Conservation (phyloP, 2,113 vertebrate species). For the Telmatochromis sp. region DNA sequence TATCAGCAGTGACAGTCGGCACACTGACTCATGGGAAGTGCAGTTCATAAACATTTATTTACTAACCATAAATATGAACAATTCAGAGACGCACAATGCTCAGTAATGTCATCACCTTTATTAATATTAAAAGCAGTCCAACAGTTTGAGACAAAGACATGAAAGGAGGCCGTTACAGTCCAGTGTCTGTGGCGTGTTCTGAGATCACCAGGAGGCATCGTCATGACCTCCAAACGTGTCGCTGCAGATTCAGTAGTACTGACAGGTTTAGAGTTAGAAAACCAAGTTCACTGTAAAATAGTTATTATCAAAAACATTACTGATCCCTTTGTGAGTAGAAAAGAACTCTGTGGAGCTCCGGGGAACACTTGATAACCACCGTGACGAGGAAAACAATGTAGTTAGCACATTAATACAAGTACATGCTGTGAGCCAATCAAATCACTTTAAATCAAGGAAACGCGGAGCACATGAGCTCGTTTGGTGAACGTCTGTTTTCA, state of each 20-base stretch:
- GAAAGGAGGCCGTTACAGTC: conserved; percentile 45
- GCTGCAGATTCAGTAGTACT: background rate
- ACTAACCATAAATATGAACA: background rate
- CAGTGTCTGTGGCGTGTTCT: background rate
- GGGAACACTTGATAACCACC: background rate
- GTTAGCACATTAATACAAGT: background rate
- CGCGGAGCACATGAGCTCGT: background rate
- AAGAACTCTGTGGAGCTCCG: background rate
- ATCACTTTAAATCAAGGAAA: background rate
- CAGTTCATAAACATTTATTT: background rate
- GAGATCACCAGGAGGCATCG: background rate
- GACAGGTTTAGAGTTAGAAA: background rate
- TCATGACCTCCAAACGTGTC: background rate
- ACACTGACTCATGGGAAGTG: conserved; percentile 1
- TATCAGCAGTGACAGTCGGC: background rate
- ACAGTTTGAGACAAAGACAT: conserved; percentile 5
- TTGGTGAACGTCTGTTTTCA: background rate
- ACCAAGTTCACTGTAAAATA: conserved; percentile 5
- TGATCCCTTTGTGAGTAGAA: background rate
- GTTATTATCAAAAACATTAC: conserved; percentile 19
- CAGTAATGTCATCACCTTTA: conserved; percentile 1
- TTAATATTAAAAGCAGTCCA: conserved; percentile 31
- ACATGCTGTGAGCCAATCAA: background rate
- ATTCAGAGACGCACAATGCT: background rate
- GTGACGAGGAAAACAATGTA: background rate